These are phyloP conservation scores for Hepsetus odoe DNA, from an alignment of 2,113 vertebrate genomes.

Conservation along the genomic window DNA sequence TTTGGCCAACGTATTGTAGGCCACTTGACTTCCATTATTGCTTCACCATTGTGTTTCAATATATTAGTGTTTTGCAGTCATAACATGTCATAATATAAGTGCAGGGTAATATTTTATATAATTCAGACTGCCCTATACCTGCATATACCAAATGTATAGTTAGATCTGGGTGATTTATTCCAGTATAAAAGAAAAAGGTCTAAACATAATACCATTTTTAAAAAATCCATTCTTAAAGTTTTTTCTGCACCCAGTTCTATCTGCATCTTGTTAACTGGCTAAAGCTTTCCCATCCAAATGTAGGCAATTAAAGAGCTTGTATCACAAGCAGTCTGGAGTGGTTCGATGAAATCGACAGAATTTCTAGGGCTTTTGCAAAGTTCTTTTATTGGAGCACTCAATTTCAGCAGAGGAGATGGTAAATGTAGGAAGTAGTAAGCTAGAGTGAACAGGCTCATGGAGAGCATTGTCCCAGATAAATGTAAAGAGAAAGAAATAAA, in stretches of 20 bases:
- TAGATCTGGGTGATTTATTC: too few relatives aligned
- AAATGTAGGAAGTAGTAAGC: neutral
- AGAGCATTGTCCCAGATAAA: neutral
- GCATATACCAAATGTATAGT: neutral
- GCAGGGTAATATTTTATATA: too few relatives aligned
- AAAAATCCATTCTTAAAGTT: neutral
- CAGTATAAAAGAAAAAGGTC: too few relatives aligned
- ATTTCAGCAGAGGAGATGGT: neutral
- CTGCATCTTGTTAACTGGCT: neutral
- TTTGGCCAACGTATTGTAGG: too few relatives aligned
- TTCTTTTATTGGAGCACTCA: neutral
- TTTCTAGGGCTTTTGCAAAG: neutral
- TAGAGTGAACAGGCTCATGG: neutral
- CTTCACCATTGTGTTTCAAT: too few relatives aligned
- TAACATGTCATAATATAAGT: too few relatives aligned
- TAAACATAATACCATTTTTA: too few relatives aligned
- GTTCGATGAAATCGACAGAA: slow-evolving; percentile 8
- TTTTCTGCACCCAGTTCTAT: neutral
- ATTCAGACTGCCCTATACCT: too few relatives aligned
- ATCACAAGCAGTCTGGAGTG: neutral
- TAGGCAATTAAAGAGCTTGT: neutral
- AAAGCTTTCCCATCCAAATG: neutral
- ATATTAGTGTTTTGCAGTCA: too few relatives aligned
- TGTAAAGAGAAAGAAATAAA: neutral
- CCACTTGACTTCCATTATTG: too few relatives aligned